These are phyloP conservation scores for Drosophila parvula DNA, from an alignment of 1,140 invertebrate species.

Conservation along the genomic window DNA sequence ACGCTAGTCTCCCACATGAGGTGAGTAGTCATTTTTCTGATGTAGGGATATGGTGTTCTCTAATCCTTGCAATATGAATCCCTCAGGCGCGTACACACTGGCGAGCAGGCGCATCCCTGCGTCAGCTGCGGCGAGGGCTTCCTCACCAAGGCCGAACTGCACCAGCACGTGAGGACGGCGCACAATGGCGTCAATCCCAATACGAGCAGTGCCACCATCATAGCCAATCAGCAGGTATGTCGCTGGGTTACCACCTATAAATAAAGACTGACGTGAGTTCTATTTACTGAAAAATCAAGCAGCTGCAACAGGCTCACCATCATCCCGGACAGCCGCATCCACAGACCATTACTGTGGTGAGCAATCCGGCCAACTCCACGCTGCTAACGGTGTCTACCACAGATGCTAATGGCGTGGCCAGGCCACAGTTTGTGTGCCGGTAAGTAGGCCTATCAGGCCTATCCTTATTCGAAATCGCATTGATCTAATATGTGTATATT, in stretches of 20 bases:
- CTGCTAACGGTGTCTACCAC: slow-evolving; percentile 76
- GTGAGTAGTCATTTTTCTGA: slow-evolving; percentile 68
- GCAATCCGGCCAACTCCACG: slow-evolving; percentile 78
- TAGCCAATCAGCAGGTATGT: slow-evolving; percentile 78
- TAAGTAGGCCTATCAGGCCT: slow-evolving; percentile 42
- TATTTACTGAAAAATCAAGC: slow-evolving; percentile 53
- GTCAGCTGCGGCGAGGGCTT: slow-evolving; percentile 91
- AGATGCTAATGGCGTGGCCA: slow-evolving; percentile 66
- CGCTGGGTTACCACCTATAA: neutral
- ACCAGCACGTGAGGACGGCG: slow-evolving; percentile 88
- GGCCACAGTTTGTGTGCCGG: slow-evolving; percentile 84
- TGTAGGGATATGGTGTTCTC: too few relatives aligned
- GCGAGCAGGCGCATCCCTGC: slow-evolving; percentile 88
- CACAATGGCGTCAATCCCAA: slow-evolving; percentile 84
- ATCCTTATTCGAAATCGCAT: neutral
- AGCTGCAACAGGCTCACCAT: slow-evolving; percentile 83
- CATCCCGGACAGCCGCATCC: slow-evolving; percentile 84
- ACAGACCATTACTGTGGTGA: slow-evolving; percentile 83
- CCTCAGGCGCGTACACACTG: slow-evolving; percentile 85
- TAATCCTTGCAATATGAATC: neutral
- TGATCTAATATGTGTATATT: neutral
- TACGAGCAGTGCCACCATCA: slow-evolving; percentile 84
- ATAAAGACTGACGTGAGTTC: slow-evolving; percentile 61
- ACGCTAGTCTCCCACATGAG: slow-evolving; percentile 91
- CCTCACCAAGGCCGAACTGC: slow-evolving; percentile 88